Evolutionary conservation across 2,797 vertebrate species (phyloP).

Genomic region (Hyperoplus lanceolatus): DNA sequence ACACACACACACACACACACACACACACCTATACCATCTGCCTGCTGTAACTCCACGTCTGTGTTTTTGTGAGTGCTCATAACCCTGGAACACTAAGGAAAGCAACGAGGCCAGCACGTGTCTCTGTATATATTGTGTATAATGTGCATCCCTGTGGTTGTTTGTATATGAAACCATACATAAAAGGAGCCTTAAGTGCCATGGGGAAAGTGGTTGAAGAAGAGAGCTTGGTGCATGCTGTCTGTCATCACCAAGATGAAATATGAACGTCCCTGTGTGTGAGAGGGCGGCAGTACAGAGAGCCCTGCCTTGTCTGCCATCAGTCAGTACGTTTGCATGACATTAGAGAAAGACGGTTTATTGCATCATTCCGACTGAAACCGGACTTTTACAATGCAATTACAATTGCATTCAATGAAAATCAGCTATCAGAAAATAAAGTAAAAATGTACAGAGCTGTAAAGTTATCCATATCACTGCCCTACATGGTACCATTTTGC

Average conservation of each 20-base stretch:
- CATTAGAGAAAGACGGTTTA: no score
- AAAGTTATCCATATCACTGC: no score
- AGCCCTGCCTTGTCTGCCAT: conserved; percentile 9
- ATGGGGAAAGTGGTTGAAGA: conserved; percentile 42
- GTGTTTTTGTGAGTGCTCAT: conserved; percentile 42
- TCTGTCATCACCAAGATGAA: conserved; percentile 45
- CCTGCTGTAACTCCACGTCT: conserved; percentile 12
- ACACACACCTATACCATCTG: conserved; percentile 12
- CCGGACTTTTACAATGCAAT: no score
- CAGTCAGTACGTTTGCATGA: neutral
- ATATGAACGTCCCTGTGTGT: conserved; percentile 17
- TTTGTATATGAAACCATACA: conserved; percentile 35
- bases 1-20: conserved; percentile 5
- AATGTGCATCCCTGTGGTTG: conserved; percentile 7
- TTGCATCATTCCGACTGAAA: no score
- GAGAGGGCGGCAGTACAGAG: conserved; percentile 19
- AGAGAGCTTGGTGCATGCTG: conserved; percentile 25
- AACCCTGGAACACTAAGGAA: conserved; percentile 36
- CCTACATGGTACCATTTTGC: no score
- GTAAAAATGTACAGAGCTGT: no score
- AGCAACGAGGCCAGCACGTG: conserved; percentile 11
- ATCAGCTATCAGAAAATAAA: no score
- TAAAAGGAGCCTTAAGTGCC: conserved; percentile 49
- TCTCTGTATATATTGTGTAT: conserved; percentile 15
- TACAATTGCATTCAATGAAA: no score